Conservation (phyloP, 2,113 vertebrate genomes). For the Corythornis madagascariensis region DNA sequence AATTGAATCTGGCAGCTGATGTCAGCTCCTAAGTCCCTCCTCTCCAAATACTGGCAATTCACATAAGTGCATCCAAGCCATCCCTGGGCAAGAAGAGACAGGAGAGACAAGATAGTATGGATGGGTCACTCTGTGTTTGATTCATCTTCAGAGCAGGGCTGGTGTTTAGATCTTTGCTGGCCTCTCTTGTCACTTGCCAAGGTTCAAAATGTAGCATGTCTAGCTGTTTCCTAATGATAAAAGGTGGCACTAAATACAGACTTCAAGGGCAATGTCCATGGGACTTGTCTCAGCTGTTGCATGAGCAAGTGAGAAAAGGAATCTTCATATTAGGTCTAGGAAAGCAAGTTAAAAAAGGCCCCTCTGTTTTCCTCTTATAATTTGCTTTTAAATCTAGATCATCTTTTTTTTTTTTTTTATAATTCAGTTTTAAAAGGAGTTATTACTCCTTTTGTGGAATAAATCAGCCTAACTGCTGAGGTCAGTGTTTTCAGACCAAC, state of each 20-base stretch:
- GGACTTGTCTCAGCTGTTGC: not conserved
- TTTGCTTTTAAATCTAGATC: not conserved
- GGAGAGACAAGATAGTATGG: not conserved
- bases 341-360: not conserved
- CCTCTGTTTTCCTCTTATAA: not conserved
- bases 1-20: not conserved
- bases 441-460: not conserved
- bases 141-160: not conserved
- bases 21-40: not conserved
- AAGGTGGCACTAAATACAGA: not conserved
- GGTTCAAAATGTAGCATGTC: not conserved
- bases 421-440: too few relatives aligned
- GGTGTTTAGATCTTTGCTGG: not conserved
- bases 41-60: not conserved
- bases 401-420: not conserved
- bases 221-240: not conserved
- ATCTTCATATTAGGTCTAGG: not conserved
- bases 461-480: not conserved
- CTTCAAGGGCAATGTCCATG: not conserved
- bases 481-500: constrained; percentile 11
- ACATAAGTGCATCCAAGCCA: not conserved
- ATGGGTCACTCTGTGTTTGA: not conserved
- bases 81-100: not conserved
- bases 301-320: not conserved
- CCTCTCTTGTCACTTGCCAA: not conserved